Evolutionary conservation across 2,797 vertebrate genomes (phyloP).

Genomic region (Pantherophis alleghaniensis): DNA sequence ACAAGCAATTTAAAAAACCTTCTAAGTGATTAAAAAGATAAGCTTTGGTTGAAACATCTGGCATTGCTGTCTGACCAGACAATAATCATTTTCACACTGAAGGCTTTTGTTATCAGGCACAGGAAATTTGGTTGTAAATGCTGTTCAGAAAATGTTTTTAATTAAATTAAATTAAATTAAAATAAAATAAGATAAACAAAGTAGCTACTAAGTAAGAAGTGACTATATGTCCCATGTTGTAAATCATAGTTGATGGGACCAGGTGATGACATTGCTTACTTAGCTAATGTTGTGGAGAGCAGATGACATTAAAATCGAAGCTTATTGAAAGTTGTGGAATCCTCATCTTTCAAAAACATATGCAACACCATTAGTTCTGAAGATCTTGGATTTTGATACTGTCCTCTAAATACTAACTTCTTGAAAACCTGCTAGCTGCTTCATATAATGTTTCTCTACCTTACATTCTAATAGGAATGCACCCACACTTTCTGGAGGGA

Average conservation of each 20-base stretch:
- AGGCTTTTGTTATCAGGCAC: neutral
- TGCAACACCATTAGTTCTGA: neutral
- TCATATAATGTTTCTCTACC: neutral
- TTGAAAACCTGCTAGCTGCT: neutral
- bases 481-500: neutral
- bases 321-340: neutral
- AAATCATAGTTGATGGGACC: neutral
- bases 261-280: neutral
- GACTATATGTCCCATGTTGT: neutral
- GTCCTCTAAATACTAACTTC: neutral
- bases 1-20: neutral
- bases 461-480: neutral
- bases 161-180: neutral
- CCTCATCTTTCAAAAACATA: neutral
- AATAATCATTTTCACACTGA: neutral
- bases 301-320: neutral
- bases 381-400: conserved; percentile 30
- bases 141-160: neutral
- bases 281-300: neutral
- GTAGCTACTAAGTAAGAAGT: neutral
- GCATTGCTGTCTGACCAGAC: neutral
- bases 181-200: neutral
- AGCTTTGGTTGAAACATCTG: neutral
- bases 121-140: neutral
- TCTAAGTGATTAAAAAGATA: neutral